Evolutionary conservation across 2,113 vertebrate genomes (phyloP), one percentile per base, ranked within the genome.

Genomic region (Lipotes vexillifer): DNA sequence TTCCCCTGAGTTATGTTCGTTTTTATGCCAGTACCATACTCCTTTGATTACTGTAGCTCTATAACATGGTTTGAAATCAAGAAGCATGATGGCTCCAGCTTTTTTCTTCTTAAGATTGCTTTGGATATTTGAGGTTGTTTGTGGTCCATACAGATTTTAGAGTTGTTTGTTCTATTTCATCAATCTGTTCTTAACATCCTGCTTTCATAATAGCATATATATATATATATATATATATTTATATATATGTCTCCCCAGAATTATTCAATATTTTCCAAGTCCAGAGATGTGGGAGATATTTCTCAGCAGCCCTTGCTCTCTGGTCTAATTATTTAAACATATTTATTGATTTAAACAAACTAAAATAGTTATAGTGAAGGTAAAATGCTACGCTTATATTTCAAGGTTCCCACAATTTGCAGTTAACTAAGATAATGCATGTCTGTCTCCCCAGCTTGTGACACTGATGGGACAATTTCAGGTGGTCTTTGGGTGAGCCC

Each of bases 371-470:
- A 46, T 31, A 29, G 9, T 8, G 1, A 38, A 41, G 31, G 63
- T 74, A 84, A 92, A 96, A 68, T 46, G 65, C 7, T 80, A 2
- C 74, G 15, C 21, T 93, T 93, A 21, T 66, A 59, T 72, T 93
- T 94, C 44, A 61, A 41, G 2, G 66, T 92, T 89, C 38, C 63
- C 72, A 65, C 63, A 78, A 41, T 61, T 85, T 90, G 57, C 27
- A 75, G 4, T 68, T 80, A 65, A 90, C 72, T 74, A 74, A 96
- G 46, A 90, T 33, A n/a, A 44, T 68, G 68, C 31, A 15, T 92
- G n/a, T 38, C 77, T 96, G 6, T 96, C 46, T 75, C 33, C 86
- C 41, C 61, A 99, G 99, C 99, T 0, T 99, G 99, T 96, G 97
- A 99, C 95, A 98, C 98, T 0, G 97, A 89, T 0, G 99, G 99